Evolutionary conservation across 1,140 invertebrate species (phyloP).

Genomic region (Sitophilus oryzae): DNA sequence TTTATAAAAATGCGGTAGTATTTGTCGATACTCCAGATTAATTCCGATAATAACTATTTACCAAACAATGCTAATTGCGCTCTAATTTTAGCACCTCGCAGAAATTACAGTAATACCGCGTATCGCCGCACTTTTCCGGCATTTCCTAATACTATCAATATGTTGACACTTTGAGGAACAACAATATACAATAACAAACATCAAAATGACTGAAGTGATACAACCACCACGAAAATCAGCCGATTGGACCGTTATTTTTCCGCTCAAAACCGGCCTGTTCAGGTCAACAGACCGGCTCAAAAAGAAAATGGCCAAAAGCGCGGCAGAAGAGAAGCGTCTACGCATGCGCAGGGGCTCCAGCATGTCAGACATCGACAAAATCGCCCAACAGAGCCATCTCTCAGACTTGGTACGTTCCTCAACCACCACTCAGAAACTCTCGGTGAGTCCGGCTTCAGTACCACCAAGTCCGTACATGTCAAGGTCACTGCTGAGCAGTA

Average conservation of each 20-base stretch:
- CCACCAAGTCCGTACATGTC: constrained; percentile 52
- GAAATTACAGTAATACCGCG: too few relatives aligned
- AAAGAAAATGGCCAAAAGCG: constrained; percentile 35
- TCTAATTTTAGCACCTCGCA: too few relatives aligned
- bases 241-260: constrained; percentile 2
- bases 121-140: too few relatives aligned
- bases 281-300: constrained; percentile 37
- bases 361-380: constrained; percentile 64
- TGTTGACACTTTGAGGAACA: too few relatives aligned
- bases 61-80: too few relatives aligned
- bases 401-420: constrained; percentile 49
- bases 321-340: constrained; percentile 37
- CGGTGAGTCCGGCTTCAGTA: constrained; percentile 42
- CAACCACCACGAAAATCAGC: background rate
- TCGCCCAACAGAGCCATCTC: constrained; percentile 40
- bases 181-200: background rate
- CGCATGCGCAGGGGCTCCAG: constrained; percentile 62
- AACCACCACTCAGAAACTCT: constrained; percentile 42
- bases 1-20: too few relatives aligned
- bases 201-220: constrained; percentile 5
- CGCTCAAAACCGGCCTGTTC: constrained; percentile 53
- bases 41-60: too few relatives aligned
- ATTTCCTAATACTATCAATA: too few relatives aligned
- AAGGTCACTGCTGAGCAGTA: constrained; percentile 44
- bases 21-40: too few relatives aligned